A percentile compares a stretch with the other conserved stretches of the same genome.
Evolutionary conservation across 2,113 vertebrate genomes (phyloP).

Genomic region (Tetrao urogallus): DNA sequence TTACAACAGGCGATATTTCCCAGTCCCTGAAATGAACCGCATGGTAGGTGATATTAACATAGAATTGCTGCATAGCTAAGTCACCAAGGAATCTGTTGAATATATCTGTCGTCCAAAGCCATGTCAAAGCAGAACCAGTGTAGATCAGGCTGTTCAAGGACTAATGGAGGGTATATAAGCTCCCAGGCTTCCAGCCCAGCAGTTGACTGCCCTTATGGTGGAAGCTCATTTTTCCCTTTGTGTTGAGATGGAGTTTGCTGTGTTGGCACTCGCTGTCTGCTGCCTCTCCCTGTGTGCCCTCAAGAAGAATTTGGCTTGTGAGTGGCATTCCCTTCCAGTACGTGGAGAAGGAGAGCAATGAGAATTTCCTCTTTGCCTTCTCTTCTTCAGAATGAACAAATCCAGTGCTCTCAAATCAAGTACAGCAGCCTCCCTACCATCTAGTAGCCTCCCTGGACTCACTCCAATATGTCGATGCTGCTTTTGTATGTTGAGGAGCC

Average conservation of each 20-base stretch:
- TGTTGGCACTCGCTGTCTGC: neutral
- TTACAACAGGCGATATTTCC: neutral
- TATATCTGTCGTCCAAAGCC: neutral
- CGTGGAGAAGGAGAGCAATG: neutral
- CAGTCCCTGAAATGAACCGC: neutral
- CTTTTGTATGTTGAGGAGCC: neutral
- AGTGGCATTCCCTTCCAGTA: neutral
- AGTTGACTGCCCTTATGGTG: neutral
- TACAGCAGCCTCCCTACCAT: neutral
- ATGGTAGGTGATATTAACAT: neutral
- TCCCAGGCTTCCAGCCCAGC: neutral
- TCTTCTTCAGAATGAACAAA: neutral
- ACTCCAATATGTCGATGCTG: neutral
- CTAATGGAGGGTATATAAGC: neutral
- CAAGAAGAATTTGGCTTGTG: neutral
- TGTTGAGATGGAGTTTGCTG: neutral
- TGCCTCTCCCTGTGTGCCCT: neutral
- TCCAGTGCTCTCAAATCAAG: neutral
- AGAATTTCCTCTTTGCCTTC: neutral
- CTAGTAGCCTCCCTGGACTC: neutral
- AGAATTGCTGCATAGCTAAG: neutral
- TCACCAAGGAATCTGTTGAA: neutral
- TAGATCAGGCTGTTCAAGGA: neutral
- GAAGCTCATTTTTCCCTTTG: neutral
- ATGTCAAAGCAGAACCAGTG: accelerated